Percentiles rank a stretch among this genome's conserved stretches.
Conservation (phyloP, 2,113 vertebrate genomes). For the Butorides virescens region DNA sequence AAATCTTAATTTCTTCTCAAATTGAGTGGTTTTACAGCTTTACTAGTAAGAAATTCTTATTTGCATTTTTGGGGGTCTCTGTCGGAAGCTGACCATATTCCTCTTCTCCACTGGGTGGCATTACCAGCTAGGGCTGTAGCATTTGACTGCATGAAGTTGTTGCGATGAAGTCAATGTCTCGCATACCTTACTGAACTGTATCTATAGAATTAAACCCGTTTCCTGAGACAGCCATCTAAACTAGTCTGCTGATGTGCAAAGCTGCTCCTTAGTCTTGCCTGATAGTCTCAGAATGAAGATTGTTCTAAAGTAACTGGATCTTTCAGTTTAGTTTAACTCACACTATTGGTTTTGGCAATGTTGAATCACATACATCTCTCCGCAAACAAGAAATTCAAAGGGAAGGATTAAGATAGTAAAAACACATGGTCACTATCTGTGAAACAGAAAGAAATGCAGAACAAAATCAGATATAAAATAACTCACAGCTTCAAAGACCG, state of each 20-base stretch:
- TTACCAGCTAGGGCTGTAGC: neutral
- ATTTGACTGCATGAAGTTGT: neutral
- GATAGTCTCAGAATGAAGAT: neutral
- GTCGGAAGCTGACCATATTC: neutral
- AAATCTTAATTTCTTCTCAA: neutral
- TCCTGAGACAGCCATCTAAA: neutral
- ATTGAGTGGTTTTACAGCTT: neutral
- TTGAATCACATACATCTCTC: neutral
- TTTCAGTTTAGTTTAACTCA: neutral
- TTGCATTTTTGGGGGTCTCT: neutral
- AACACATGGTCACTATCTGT: neutral
- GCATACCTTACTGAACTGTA: neutral
- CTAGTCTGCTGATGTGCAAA: neutral
- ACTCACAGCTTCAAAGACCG: neutral
- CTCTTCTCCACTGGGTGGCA: conserved; percentile 65
- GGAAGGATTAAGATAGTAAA: neutral
- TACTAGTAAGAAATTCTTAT: neutral
- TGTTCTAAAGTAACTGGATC: neutral
- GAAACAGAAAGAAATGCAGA: neutral
- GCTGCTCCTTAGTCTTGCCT: neutral
- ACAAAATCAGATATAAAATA: neutral
- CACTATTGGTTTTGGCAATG: neutral
- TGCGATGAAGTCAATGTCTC: neutral
- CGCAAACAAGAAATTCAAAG: neutral
- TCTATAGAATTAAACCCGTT: neutral